phyloP scores from a whole-genome alignment of 1,140 invertebrate species.

The Drosophila willistoni region DNA sequence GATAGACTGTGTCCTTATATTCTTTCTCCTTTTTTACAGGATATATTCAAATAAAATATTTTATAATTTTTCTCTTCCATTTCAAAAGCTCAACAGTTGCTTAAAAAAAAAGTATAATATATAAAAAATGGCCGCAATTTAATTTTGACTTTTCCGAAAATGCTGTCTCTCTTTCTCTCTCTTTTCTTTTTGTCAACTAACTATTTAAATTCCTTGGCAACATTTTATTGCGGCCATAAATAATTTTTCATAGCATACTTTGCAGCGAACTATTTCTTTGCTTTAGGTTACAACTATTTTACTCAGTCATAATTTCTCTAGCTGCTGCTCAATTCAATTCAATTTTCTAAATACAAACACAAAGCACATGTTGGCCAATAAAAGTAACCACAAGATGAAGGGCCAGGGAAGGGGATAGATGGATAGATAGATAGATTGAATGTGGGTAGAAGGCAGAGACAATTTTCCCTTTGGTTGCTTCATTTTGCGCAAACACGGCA shows the following conservation, averaged over 20 bases:
- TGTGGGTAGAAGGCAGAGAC: slow-evolving; percentile 20
- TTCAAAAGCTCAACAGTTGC: slow-evolving; percentile 2
- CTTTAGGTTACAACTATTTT: not conserved
- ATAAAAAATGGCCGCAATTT: not conserved
- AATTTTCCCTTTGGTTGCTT: slow-evolving; percentile 71
- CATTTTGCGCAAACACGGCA: slow-evolving; percentile 75
- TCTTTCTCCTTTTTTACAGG: not conserved
- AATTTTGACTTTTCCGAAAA: not conserved
- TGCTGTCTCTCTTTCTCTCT: not conserved
- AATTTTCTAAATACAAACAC: slow-evolving; percentile 57
- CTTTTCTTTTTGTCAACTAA: not conserved
- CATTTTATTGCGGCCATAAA: not conserved
- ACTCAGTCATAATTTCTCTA: not conserved
- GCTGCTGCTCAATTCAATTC: slow-evolving; percentile 67
- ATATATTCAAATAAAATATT: not conserved
- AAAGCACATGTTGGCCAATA: slow-evolving; percentile 68
- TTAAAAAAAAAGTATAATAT: not conserved
- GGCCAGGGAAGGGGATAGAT: not conserved
- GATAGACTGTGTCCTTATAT: too few relatives aligned
- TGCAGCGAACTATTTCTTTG: not conserved
- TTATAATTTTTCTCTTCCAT: not conserved
- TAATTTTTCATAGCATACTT: slow-evolving; percentile 4
- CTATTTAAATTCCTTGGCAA: slow-evolving; percentile 5
- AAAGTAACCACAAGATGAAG: slow-evolving; percentile 63
- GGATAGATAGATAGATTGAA: slow-evolving; percentile 12